Evolutionary conservation across 2,797 vertebrate species (phyloP), one percentile per base, ranked within the genome.

Genomic region (Lindbergichthys nudifrons): DNA sequence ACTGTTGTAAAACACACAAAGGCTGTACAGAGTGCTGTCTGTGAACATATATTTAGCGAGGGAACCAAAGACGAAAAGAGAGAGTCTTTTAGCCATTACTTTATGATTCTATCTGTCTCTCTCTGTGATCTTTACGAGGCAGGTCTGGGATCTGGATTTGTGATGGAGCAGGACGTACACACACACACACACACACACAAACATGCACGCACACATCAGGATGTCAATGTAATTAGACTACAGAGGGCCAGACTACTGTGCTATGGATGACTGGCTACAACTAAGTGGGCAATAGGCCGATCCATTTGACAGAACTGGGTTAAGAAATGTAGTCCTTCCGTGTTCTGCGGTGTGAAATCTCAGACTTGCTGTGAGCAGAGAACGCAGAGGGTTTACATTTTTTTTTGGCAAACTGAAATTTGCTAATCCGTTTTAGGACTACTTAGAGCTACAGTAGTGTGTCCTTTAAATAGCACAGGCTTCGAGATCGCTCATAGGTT

Each of bases 291-390:
- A 81, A 91, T 45, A 68, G 75, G 73, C 65, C 51, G 43, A 84
- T 89, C 79, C 59, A 16, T 83, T 68, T 93, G 94, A 94, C 92
- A 93, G 89, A 94, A 93, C 89, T 94, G 82, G 95, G 94, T 94
- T 93, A 92, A 79, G 87, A 91, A 82, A 88, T 65, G 66, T 62
- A 73, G 84, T 75, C 80, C 64, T 45, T 71, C 63, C 74, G 15
- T 82, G 77, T 81, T 50, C 71, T 74, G 16, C 80, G 75, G 77
- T 18, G 60, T 53, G 61, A 46, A 50, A 70, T 77, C 75, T 85
- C 77, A 81, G 74, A 80, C 36, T 0, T 41, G 19, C 75, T 47
- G 15, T 6, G 70, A 75, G 64, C 65, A 6, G 68, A 65, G 73
- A 16, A n/a, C 52, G 46, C 70, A 54, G 45, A 72, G 75, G 82